Conservation (phyloP, 2,888 invertebrate species). For the Cryptus viduatorius region DNA sequence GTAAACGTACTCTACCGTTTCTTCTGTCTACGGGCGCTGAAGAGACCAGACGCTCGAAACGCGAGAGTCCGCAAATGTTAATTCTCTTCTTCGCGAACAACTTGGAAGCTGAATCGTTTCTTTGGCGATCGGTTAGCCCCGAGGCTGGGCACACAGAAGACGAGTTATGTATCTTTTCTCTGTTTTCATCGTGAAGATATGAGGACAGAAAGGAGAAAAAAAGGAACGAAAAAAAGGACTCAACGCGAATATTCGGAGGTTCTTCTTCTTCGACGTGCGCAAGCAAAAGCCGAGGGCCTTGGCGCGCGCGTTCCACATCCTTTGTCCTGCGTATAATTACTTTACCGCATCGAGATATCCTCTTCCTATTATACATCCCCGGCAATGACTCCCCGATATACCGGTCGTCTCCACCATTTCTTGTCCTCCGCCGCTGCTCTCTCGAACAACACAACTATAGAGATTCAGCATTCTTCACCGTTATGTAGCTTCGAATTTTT, state of each 20-base stretch:
- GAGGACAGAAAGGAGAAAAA: neutral
- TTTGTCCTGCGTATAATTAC: slow-evolving; percentile 61
- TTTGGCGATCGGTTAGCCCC: slow-evolving; percentile 2
- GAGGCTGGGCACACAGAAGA: neutral
- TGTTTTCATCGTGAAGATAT: slow-evolving; percentile 25
- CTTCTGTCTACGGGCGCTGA: neutral
- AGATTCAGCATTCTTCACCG: slow-evolving; percentile 22
- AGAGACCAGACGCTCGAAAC: neutral
- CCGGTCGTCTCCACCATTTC: neutral
- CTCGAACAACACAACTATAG: slow-evolving; percentile 1
- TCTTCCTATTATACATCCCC: slow-evolving; percentile 16
- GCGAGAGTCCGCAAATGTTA: slow-evolving; percentile 6
- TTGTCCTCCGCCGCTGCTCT: slow-evolving; percentile 19
- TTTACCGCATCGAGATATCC: slow-evolving; percentile 13
- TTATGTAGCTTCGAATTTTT: slow-evolving; percentile 30
- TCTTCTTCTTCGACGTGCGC: neutral
- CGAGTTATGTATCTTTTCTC: neutral
- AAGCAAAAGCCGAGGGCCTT: neutral
- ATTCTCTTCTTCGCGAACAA: slow-evolving; percentile 17
- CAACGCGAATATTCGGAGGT: neutral
- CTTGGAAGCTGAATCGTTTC: neutral
- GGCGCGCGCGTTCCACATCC: slow-evolving; percentile 59
- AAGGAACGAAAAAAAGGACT: neutral
- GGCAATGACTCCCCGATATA: neutral
- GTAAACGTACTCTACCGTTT: neutral